Evolutionary conservation across 2,113 vertebrate species (phyloP), one percentile per base, ranked within the genome.

Genomic region (Labrus mixtus): DNA sequence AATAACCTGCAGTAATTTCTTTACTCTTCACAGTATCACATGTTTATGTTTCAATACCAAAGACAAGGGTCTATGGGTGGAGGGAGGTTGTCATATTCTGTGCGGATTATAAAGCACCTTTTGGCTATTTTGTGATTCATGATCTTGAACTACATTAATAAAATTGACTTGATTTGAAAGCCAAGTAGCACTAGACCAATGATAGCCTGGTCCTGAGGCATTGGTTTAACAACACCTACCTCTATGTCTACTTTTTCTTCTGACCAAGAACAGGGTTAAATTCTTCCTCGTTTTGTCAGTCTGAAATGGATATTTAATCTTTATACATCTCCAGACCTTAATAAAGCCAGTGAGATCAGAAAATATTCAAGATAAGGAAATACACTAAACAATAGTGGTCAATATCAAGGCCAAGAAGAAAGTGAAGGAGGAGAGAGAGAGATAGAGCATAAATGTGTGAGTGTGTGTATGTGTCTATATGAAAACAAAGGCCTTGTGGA

Each of bases 401-500:
- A 19, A 10, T 3, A 8, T 29, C 16, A 68, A 61, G 25, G 19
- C 41, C 9, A 39, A 1, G 6, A 61, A 43, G 46, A 12, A 20
- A 37, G 6, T 10, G 36, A 2, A 19, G 33, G 33, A 43, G 64
- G 10, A 50, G 55, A 45, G 10, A 45, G 37, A 45, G 10, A 50
- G 55, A 45, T 8, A 45, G 37, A 45, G 5, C 10, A 61, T 39
- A 6, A 19, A 11, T 48, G 15, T 63, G 37, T 33, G 33, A 61
- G 23, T 37, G 85, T 59, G 25, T 55, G 45, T 55, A 48, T 29
- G 1, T 29, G 46, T 64, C 4, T 61, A 1, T 16, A 15, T 29
- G 12, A 22, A 85, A 92, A 91, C 87, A 92, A 92, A 91, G 80
- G 78, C 63, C 22, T 65, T 23, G 65, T 73, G 68, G 65, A 87